phyloP scores from a whole-genome alignment of 2,888 invertebrate species.

The Thalpophila matura region DNA sequence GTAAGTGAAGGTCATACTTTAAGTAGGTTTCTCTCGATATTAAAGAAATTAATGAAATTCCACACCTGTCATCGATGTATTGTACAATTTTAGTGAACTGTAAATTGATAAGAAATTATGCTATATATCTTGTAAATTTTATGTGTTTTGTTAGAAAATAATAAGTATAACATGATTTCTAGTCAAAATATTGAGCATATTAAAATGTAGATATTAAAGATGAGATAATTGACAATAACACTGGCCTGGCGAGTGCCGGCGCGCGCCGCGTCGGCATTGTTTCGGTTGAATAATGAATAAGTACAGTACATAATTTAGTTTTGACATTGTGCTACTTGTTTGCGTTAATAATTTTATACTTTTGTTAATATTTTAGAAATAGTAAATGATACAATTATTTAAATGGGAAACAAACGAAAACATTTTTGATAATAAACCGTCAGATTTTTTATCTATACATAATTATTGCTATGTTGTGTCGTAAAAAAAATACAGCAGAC shows the following conservation, averaged over 20 bases:
- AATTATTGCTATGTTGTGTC: constrained; percentile 55
- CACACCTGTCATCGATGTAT: constrained; percentile 86
- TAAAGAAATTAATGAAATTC: constrained; percentile 69
- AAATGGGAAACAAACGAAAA: constrained; percentile 61
- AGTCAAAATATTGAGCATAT: constrained; percentile 91
- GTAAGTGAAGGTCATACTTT: constrained; percentile 71
- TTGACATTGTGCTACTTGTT: constrained; percentile 75
- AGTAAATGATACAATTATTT: constrained; percentile 63
- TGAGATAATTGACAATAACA: constrained; percentile 90
- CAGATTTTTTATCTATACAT: constrained; percentile 60
- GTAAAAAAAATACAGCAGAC: constrained; percentile 63
- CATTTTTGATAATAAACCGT: constrained; percentile 53
- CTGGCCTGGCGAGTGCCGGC: constrained; percentile 79
- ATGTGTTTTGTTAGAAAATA: constrained; percentile 89
- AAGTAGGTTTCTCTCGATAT: constrained; percentile 74
- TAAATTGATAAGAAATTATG: constrained; percentile 88
- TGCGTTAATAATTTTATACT: constrained; percentile 79
- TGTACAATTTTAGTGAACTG: constrained; percentile 88
- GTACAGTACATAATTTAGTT: constrained; percentile 82
- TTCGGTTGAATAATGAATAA: constrained; percentile 80
- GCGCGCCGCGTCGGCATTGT: constrained; percentile 67
- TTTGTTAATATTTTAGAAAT: constrained; percentile 77
- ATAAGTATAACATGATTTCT: constrained; percentile 90
- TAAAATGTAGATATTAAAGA: constrained; percentile 88
- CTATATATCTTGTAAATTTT: constrained; percentile 88